These are phyloP conservation scores for Macrochelys suwanniensis DNA, from an alignment of 2,797 vertebrate species.

Conservation along the genomic window DNA sequence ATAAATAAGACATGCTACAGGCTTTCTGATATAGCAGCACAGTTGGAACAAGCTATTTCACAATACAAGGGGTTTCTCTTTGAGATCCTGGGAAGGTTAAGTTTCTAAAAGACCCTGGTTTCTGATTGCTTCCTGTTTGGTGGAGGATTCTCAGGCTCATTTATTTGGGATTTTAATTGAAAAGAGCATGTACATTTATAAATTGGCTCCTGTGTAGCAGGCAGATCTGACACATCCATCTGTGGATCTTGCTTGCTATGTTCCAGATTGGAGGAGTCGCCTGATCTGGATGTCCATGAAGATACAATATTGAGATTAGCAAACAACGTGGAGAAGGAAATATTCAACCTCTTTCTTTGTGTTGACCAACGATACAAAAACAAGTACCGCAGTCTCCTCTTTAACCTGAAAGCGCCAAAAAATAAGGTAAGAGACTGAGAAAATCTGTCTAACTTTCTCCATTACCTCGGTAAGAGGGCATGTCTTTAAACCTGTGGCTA, in stretches of 20 bases:
- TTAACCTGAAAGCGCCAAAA: slow-evolving; percentile 75
- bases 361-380: slow-evolving; percentile 71
- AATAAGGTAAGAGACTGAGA: slow-evolving; percentile 62
- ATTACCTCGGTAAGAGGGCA: background rate
- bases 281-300: slow-evolving; percentile 27
- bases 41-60: background rate
- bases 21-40: background rate
- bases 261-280: slow-evolving; percentile 55
- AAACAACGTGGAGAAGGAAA: slow-evolving; percentile 67
- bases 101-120: background rate
- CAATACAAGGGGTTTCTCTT: background rate
- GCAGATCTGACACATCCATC: background rate
- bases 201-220: background rate
- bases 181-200: background rate
- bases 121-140: background rate
- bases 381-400: slow-evolving; percentile 80
- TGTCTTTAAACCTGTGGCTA: background rate
- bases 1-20: no score
- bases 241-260: background rate
- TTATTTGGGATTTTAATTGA: background rate
- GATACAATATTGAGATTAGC: slow-evolving; percentile 32
- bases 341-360: slow-evolving; percentile 62
- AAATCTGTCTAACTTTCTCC: background rate
- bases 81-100: accelerated
- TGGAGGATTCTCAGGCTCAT: background rate